Evolutionary conservation across 37 sponge, comb jelly and placozoan species (phyloP).

Genomic region (Crambe crambe): DNA sequence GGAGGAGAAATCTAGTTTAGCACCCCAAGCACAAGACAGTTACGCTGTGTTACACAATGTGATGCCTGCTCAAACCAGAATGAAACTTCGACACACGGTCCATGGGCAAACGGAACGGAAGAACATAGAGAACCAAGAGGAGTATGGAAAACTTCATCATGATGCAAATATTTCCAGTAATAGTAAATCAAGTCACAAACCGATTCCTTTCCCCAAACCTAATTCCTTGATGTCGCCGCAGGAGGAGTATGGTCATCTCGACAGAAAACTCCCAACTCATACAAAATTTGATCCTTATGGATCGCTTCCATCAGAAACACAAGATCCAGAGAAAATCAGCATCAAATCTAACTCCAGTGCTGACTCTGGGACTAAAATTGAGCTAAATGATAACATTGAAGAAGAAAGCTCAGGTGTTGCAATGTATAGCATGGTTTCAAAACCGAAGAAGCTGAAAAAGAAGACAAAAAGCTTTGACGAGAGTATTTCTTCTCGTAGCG

Average conservation of each 20-base stretch:
- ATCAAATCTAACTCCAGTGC: not conserved
- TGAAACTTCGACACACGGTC: not conserved
- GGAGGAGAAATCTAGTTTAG: too few species aligned
- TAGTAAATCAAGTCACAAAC: not conserved
- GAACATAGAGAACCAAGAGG: not conserved
- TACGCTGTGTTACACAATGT: too few species aligned
- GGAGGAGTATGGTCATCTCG: conserved; percentile 8
- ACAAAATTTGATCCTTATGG: conserved; percentile 35
- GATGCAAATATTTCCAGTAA: not conserved
- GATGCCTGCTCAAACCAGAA: not conserved
- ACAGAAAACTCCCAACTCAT: not conserved
- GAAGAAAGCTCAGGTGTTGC: not conserved
- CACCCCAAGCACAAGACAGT: too few species aligned
- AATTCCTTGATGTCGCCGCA: not conserved
- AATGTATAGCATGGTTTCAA: not conserved
- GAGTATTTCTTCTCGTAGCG: not conserved
- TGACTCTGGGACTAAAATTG: not conserved
- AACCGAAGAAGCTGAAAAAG: not conserved
- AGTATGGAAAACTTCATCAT: conserved; percentile 10
- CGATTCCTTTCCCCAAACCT: not conserved
- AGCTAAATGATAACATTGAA: not conserved
- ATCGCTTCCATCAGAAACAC: not conserved
- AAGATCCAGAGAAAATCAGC: not conserved
- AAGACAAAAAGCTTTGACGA: too few species aligned
- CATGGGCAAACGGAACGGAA: not conserved